Base-by-base conservation (phyloP, 2,113 vertebrate genomes). In the Boulengeromyrus knoepffleri region DNA sequence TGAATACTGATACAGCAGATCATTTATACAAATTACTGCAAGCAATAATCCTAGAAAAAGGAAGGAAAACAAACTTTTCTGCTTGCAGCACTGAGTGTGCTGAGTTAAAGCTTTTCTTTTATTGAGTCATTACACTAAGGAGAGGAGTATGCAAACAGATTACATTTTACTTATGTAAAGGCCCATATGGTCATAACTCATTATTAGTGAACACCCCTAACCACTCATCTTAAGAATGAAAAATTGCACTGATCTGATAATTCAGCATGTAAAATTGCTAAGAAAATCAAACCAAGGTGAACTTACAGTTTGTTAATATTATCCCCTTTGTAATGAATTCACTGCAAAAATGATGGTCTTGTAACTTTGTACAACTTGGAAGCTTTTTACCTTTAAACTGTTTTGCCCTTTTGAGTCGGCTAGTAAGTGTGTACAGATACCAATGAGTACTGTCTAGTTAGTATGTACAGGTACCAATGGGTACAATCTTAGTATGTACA, bases 171-270 rank as follows among this genome's bases (percentile, higher is more conserved):
- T 88, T 85, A 89, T 90, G 86, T 86, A 87, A 92, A 91, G 70
- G 53, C 90, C 83, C 91, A 92, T 91, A 91, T 89, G 53, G 91
- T 92, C 92, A 93, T 93, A 92, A 93, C 93, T 94, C 91, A 92
- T 90, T 92, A 94, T 94, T 93, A 94, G 90, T 58, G 89, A 53
- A 31, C 88, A 85, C 47, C 88, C 90, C 56, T 90, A 89, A 92
- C 92, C 91, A 92, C 91, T 90, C 91, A 90, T 58, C 90, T 92
- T 92, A 93, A 94, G 91, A 90, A 94, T 92, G 92, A 94, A 90
- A 92, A 93, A 89, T 94, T 93, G 92, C 53, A 90, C 92, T 89
- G 49, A 47, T 85, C 80, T 89, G 6, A 17, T 89, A 90, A 90
- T 86, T 89, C 56, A 86, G 89, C 90, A 89, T 77, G 89, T 89